Evolutionary conservation across 2,888 invertebrate genomes (phyloP), one percentile per base, ranked within the genome.

Genomic region (Sycophila texana): DNA sequence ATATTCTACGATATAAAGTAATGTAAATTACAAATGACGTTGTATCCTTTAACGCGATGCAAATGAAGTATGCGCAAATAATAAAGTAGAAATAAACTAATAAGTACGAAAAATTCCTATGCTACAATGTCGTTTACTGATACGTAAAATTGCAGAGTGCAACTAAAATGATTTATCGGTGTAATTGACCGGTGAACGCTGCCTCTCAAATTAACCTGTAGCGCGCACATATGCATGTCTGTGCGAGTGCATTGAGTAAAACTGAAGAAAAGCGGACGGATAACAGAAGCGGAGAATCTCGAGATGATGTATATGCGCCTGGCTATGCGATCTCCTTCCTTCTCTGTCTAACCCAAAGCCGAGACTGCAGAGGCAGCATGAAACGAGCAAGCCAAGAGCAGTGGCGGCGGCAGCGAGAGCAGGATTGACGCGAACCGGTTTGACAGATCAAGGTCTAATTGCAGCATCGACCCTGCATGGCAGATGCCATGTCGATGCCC

Each of bases 391-490:
- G 61, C 14, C 14, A 0, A 13, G 20, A 18, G 1, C 12, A 14
- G 53, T 16, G 14, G 71, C 49, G 16, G 49, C 60, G 10, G 60
- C 49, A n/a, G 49, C 49, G 13, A 60, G 51, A 74, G 74, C 63
- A 75, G 67, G 75, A 75, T 75, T 75, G 75, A 75, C 76, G 76
- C 76, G 76, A 76, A 76, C 76, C 76, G 76, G 76, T 76, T 76
- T 76, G 76, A 76, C 76, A 76, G 76, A 76, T 76, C 76, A 76
- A 76, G 76, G 76, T 76, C 76, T 76, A 76, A 76, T 76, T 76
- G 76, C 76, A 68, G 68, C 67, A 68, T 68, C 67, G 61, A 49
- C 76, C 76, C 68, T 76, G 68, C 68, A 76, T 76, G 76, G 76
- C 68, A 76, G 67, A 74, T 74, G 67, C 74, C 74, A 74, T 74